These are phyloP conservation scores for Plecotus auritus DNA, from an alignment of 2,113 vertebrate genomes.

Conservation along the genomic window DNA sequence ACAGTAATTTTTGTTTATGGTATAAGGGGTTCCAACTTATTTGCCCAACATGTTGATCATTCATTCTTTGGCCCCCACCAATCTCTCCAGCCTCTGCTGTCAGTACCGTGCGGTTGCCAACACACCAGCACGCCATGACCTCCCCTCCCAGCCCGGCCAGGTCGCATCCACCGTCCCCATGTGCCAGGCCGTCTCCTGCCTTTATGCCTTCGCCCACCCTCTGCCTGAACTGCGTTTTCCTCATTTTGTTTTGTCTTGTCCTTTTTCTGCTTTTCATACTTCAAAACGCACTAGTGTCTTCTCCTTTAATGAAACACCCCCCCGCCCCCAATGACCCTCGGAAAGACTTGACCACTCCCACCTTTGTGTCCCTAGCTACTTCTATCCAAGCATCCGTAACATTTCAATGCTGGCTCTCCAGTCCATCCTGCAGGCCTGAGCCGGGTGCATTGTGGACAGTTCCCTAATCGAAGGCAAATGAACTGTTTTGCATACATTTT, in stretches of 20 bases:
- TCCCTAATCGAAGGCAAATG: not conserved
- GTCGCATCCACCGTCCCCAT: not conserved
- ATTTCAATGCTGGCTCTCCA: not conserved
- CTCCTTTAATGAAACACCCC: not conserved
- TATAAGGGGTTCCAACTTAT: not conserved
- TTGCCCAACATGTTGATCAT: not conserved
- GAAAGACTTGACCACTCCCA: not conserved
- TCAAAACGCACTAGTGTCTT: not conserved
- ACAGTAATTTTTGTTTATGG: not conserved
- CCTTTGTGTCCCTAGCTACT: not conserved
- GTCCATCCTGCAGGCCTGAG: not conserved
- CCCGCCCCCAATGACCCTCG: no score
- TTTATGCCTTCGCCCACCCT: not conserved
- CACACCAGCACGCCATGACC: no score
- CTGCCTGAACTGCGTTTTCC: no score
- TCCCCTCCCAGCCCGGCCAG: no score
- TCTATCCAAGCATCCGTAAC: not conserved
- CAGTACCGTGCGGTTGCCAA: accelerated
- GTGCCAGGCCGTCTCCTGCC: not conserved
- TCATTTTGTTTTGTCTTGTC: not conserved
- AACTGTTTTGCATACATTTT: not conserved
- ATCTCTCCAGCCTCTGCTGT: not conserved
- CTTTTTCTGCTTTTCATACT: not conserved
- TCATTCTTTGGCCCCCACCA: not conserved
- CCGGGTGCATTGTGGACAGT: not conserved